phyloP scores from a whole-genome alignment of 2,888 invertebrate species.

The Patella depressa region DNA sequence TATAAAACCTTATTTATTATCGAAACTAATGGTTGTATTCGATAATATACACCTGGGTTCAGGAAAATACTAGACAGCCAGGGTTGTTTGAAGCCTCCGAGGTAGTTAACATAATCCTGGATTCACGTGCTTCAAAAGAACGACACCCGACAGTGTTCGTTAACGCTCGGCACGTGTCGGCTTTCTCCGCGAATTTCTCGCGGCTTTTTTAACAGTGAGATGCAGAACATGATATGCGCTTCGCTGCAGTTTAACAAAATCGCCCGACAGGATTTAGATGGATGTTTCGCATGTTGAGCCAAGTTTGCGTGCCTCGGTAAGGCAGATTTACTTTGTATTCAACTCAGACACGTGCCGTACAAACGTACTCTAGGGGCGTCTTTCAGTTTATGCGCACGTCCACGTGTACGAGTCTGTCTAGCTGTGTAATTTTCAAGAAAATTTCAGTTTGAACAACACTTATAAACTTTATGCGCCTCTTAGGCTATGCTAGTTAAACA shows the following conservation, averaged over 20 bases:
- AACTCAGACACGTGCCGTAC: neutral
- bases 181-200: neutral
- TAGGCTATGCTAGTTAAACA: too few relatives aligned
- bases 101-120: constrained; percentile 2
- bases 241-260: neutral
- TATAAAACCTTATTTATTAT: too few relatives aligned
- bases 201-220: neutral
- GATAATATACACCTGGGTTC: too few relatives aligned
- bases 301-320: neutral
- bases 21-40: too few relatives aligned
- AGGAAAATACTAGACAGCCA: too few relatives aligned
- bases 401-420: neutral
- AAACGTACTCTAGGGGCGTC: neutral
- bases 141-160: neutral
- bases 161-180: constrained; percentile 1
- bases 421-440: too few relatives aligned
- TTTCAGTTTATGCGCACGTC: neutral
- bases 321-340: neutral
- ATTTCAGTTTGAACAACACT: too few relatives aligned
- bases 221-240: constrained; percentile 1
- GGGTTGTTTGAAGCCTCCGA: neutral
- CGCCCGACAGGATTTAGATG: neutral
- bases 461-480: too few relatives aligned
- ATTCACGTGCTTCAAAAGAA: neutral
- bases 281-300: neutral